Percentiles rank a stretch among this genome's conserved stretches.
These are phyloP conservation scores for Ictalurus punctatus DNA, from an alignment of 2,113 vertebrate genomes.

Conservation along the genomic window DNA sequence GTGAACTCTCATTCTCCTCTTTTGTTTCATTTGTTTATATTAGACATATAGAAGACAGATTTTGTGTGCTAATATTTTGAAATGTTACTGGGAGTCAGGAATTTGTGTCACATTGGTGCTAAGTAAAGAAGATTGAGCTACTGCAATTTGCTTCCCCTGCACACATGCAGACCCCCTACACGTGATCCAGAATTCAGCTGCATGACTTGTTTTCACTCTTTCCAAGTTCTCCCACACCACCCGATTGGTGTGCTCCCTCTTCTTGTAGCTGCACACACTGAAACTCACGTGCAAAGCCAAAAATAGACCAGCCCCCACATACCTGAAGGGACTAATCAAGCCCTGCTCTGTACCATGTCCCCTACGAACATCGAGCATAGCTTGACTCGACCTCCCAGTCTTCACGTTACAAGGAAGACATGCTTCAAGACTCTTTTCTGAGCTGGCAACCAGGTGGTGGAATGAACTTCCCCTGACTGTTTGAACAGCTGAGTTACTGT, in stretches of 20 bases:
- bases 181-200: background rate
- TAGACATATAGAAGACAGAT: background rate
- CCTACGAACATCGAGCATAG: no score
- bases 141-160: background rate
- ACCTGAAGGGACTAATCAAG: background rate
- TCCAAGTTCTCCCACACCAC: background rate
- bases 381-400: no score
- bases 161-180: background rate
- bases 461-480: background rate
- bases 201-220: background rate
- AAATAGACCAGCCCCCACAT: background rate
- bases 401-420: background rate
- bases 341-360: no score
- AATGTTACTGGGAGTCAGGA: background rate
- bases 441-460: background rate
- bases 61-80: background rate
- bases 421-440: background rate
- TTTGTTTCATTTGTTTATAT: background rate
- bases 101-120: background rate
- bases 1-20: background rate
- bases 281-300: background rate
- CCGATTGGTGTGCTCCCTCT: no score
- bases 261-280: background rate
- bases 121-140: background rate
- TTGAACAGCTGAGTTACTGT: slow-evolving; percentile 11